These are phyloP conservation scores for Phalangium opilio DNA, from an alignment of 2,888 invertebrate genomes.

Conservation along the genomic window DNA sequence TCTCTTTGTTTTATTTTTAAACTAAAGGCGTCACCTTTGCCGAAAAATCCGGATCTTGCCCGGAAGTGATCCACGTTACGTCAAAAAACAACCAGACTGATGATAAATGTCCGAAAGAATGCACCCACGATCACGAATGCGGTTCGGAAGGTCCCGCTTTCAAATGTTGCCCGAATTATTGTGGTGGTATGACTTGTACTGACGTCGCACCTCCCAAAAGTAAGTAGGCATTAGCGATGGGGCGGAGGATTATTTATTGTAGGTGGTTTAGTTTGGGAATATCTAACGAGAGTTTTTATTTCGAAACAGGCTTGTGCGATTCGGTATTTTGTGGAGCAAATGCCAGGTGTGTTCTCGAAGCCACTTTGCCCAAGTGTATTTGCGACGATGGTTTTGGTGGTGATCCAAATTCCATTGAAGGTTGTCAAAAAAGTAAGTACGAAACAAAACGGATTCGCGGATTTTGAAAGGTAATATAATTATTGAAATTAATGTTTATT, in stretches of 20 bases:
- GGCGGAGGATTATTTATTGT: no score
- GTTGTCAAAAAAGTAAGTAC: constrained; percentile 19
- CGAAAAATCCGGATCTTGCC: no score
- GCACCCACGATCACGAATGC: constrained; percentile 19
- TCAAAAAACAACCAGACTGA: neutral
- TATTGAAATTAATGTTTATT: no score
- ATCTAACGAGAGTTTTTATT: no score
- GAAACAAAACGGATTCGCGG: no score
- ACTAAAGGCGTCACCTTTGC: neutral
- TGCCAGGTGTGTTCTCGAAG: constrained; percentile 21
- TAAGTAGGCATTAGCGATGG: no score
- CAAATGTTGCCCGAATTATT: constrained; percentile 22
- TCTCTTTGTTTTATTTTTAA: neutral
- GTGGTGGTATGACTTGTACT: constrained; percentile 22
- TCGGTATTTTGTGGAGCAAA: constrained; percentile 25
- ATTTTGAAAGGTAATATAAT: no score
- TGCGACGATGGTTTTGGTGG: constrained; percentile 24
- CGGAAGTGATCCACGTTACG: neutral
- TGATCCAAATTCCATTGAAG: constrained; percentile 23
- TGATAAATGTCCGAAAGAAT: constrained; percentile 3
- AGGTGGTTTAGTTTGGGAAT: constrained; percentile 4
- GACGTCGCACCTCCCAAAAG: neutral
- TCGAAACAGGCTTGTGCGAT: constrained; percentile 23
- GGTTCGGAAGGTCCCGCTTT: constrained; percentile 20
- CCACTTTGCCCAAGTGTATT: constrained; percentile 18